These are phyloP conservation scores for Mamestra brassicae DNA, from an alignment of 2,888 invertebrate species.

Conservation along the genomic window DNA sequence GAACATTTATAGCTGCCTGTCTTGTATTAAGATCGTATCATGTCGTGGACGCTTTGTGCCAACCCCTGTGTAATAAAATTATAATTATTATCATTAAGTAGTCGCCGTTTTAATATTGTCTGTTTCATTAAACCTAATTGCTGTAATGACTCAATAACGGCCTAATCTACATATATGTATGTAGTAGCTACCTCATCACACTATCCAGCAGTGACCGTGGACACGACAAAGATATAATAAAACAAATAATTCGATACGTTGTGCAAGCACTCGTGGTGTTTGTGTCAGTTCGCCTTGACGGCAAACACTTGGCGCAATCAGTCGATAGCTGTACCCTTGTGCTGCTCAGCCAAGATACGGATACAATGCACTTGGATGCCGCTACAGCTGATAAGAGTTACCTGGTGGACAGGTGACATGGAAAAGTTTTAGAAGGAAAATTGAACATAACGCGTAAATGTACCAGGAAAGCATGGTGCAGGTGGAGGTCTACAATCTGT, in stretches of 20 bases:
- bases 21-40: not conserved
- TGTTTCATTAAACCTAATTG: constrained; percentile 7
- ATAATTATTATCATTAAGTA: not conserved
- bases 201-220: constrained; percentile 16
- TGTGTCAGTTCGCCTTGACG: constrained; percentile 54
- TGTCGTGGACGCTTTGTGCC: not conserved
- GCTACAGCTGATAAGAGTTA: constrained; percentile 45
- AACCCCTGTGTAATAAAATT: not conserved
- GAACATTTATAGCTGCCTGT: not conserved
- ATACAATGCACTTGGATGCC: constrained; percentile 62
- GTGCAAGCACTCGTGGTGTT: constrained; percentile 57
- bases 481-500: not conserved
- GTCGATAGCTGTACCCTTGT: constrained; percentile 65
- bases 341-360: constrained; percentile 46
- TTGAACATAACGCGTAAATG: not conserved
- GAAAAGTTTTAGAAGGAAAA: constrained; percentile 27
- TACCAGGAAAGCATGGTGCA: constrained; percentile 8
- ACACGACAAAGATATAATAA: constrained; percentile 29
- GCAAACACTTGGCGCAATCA: constrained; percentile 64
- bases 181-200: constrained; percentile 13
- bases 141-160: constrained; percentile 22
- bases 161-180: not conserved
- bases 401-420: constrained; percentile 27
- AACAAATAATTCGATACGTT: constrained; percentile 51
- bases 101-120: not conserved